Evolutionary conservation across 2,113 vertebrate species (phyloP), one percentile per base, ranked within the genome.

Genomic region (Neogobius melanostomus): DNA sequence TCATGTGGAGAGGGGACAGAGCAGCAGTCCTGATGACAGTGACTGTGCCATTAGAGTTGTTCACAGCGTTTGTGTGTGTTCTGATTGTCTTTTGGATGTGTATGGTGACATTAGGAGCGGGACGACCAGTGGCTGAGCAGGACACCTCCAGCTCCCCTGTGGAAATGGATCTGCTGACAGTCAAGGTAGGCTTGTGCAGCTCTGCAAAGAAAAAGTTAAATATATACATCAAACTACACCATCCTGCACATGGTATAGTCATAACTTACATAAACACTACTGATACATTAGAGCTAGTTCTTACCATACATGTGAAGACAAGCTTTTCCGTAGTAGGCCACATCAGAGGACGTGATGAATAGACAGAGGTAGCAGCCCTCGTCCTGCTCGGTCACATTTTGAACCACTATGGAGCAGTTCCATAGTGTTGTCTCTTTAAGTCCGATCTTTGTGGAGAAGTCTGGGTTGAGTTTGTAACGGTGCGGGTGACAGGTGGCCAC

Each of bases 221-320:
- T 28, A n/a, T n/a, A n/a, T n/a, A 3, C 28, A 28, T 28, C 28
- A 28, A 3, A 1, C 28, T 28, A 28, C 28, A 28, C 28, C 28
- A 28, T 28, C 28, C 28, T 28, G 28, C 28, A 28, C 28, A n/a
- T n/a, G n/a, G n/a, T n/a, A n/a, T n/a, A n/a, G n/a, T n/a, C n/a
- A n/a, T n/a, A n/a, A n/a, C n/a, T n/a, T n/a, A n/a, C n/a, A n/a
- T n/a, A n/a, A n/a, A 28, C 28, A 28, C 28, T 28, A 3, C 28
- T 3, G 1, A 3, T 28, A 28, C 28, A 28, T 28, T 2, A 28
- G 28, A 28, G 16, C 17, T 44, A 50, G 17, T 51, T 42, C 53
- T 86, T n/a, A 90, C 84, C 87, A 36, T 77, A 83, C 6, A 85
- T 14, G 17, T 49, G 51, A 36, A 84, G 73, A 53, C 79, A 89